Conservation (phyloP, 2,113 vertebrate genomes). For the Vulpes vulpes region DNA sequence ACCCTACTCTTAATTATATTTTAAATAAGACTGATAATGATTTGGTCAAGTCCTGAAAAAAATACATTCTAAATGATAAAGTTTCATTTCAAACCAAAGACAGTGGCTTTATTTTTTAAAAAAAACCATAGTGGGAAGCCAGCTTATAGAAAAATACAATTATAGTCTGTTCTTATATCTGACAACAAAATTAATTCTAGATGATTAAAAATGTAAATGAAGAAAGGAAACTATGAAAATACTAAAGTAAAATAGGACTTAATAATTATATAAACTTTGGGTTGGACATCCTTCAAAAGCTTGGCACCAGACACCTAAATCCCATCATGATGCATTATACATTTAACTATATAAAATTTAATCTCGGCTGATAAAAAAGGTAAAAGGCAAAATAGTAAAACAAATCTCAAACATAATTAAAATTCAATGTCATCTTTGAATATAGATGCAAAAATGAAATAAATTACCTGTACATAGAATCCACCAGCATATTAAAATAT, state of each 20-base stretch:
- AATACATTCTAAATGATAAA: neutral
- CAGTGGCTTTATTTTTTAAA: neutral
- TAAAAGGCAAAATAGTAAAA: neutral
- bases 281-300: neutral
- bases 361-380: neutral
- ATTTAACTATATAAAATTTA: slow-evolving; percentile 15
- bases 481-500: neutral
- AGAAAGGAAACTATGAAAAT: neutral
- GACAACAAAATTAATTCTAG: neutral
- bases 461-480: neutral
- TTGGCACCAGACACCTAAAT: neutral
- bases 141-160: neutral
- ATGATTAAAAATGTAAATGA: neutral
- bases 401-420: neutral
- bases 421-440: neutral
- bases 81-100: neutral
- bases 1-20: neutral
- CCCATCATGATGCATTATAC: neutral
- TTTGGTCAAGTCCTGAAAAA: neutral
- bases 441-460: neutral
- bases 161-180: too few species aligned
- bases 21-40: neutral
- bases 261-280: neutral
- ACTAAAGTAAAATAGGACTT: neutral
- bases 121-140: neutral